Evolutionary conservation across 2,888 invertebrate genomes (phyloP).

Genomic region (Gortyna flavago): DNA sequence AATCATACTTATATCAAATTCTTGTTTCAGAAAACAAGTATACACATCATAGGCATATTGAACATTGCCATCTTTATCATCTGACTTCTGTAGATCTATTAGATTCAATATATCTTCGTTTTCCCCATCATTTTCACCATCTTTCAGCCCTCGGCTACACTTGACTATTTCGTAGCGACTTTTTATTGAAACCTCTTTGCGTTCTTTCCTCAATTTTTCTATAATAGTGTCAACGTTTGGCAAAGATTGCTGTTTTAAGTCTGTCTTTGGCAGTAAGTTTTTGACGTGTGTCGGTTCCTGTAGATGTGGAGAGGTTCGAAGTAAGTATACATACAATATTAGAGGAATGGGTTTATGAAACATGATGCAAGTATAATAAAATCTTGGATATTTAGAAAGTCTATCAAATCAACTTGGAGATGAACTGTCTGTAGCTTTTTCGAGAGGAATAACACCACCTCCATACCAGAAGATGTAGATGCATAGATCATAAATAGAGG

Average conservation of each 20-base stretch:
- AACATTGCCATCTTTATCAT: slow-evolving; percentile 72
- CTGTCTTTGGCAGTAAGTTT: slow-evolving; percentile 77
- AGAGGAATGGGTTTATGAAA: neutral
- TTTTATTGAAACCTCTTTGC: slow-evolving; percentile 77
- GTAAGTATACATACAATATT: neutral
- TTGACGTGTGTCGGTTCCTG: slow-evolving; percentile 82
- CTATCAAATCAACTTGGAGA: neutral
- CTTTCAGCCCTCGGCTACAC: slow-evolving; percentile 81
- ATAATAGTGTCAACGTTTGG: slow-evolving; percentile 81
- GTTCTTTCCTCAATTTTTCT: slow-evolving; percentile 82
- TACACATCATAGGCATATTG: slow-evolving; percentile 87
- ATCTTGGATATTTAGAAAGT: neutral
- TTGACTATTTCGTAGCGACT: slow-evolving; percentile 86
- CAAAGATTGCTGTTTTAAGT: slow-evolving; percentile 75
- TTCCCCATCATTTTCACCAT: slow-evolving; percentile 56
- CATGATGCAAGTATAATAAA: neutral
- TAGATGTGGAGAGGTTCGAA: neutral
- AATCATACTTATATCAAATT: slow-evolving; percentile 85
- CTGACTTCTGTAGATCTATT: slow-evolving; percentile 79
- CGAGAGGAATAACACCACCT: no score
- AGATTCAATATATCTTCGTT: slow-evolving; percentile 74
- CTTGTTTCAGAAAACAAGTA: slow-evolving; percentile 79
- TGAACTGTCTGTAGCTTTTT: no score
- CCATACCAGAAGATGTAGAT: no score
- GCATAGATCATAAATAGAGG: no score